Evolutionary conservation across 1,140 invertebrate genomes (phyloP).

Genomic region (Formica selysi): DNA sequence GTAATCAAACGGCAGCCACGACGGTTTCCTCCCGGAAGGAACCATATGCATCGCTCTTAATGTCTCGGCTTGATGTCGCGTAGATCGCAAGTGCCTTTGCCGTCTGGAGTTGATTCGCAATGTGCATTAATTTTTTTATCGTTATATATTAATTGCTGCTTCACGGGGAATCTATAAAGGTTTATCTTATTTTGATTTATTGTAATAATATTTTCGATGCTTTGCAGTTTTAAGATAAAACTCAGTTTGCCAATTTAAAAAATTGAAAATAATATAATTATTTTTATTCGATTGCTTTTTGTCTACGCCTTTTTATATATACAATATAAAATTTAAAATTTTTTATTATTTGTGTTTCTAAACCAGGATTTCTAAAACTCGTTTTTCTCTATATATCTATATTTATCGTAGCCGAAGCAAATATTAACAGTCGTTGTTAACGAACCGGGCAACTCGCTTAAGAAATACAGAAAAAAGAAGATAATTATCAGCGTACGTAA

Average conservation of each 20-base stretch:
- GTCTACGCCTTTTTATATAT: neutral
- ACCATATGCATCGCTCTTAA: constrained; percentile 39
- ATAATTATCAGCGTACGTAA: neutral
- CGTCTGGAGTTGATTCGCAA: neutral
- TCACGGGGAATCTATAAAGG: neutral
- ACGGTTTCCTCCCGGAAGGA: constrained; percentile 17
- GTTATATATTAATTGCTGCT: too few species aligned
- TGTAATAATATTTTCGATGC: neutral
- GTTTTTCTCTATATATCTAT: neutral
- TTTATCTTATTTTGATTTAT: neutral
- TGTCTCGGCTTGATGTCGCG: constrained; percentile 15
- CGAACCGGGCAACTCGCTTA: neutral
- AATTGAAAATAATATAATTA: neutral
- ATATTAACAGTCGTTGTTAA: neutral
- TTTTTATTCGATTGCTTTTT: neutral
- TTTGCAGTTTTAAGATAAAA: neutral
- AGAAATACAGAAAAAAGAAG: neutral
- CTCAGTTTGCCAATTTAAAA: neutral
- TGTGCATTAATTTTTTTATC: constrained; percentile 5
- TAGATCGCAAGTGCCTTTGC: neutral
- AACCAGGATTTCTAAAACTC: neutral
- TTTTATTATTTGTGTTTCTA: neutral
- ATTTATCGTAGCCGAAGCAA: neutral
- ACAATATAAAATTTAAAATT: neutral
- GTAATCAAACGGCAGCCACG: constrained; percentile 57